A percentile compares a stretch with the other conserved stretches of the same genome.
These are phyloP conservation scores for Philhelius pedissequus DNA, from an alignment of 2,888 invertebrate species.

Conservation along the genomic window DNA sequence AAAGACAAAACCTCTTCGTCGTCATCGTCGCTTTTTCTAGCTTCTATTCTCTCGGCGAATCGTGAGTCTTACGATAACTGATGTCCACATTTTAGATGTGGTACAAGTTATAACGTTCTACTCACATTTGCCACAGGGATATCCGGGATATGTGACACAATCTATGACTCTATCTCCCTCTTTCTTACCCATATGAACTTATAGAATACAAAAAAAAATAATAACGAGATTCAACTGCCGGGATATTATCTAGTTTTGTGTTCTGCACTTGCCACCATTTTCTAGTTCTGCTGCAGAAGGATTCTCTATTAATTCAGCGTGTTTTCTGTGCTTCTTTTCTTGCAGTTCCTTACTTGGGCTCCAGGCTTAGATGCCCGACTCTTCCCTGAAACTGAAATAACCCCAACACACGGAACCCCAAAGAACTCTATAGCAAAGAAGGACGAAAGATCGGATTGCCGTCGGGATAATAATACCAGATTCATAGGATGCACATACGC, in stretches of 20 bases:
- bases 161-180: conserved; percentile 10
- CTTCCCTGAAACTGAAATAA: neutral
- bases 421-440: conserved; percentile 2
- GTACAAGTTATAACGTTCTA: conserved; percentile 20
- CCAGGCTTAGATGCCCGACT: conserved; percentile 22
- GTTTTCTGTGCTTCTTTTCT: conserved; percentile 60
- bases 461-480: conserved; percentile 56
- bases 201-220: neutral
- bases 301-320: conserved; percentile 51
- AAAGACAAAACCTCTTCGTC: conserved; percentile 29
- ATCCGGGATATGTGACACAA: conserved; percentile 21
- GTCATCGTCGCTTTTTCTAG: neutral
- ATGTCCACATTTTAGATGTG: conserved; percentile 54
- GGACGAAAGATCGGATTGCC: conserved; percentile 50
- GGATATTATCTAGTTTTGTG: conserved; percentile 51
- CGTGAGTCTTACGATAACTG: conserved; percentile 56
- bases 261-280: conserved; percentile 38
- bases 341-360: conserved; percentile 30
- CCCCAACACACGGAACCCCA: neutral
- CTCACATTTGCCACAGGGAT: conserved; percentile 16
- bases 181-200: neutral
- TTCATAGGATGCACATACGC: conserved; percentile 62
- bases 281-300: conserved; percentile 28
- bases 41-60: conserved; percentile 10
- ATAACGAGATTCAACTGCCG: neutral